phyloP scores from a whole-genome alignment of 2,113 vertebrate genomes.

The Gobius niger region DNA sequence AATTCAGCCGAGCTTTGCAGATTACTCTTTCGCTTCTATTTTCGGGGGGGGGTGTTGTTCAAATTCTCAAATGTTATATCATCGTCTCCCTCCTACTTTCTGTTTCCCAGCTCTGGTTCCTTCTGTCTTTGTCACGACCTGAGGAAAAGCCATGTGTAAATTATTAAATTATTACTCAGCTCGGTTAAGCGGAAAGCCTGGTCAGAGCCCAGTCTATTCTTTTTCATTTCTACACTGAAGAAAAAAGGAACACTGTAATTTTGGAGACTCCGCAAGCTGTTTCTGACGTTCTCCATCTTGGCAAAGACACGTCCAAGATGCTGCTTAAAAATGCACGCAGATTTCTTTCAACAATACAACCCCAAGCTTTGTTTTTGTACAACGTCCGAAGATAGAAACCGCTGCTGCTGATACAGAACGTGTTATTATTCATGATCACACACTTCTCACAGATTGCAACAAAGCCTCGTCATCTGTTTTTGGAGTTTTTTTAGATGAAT shows the following conservation, averaged over 20 bases:
- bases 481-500: too few relatives aligned
- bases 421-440: neutral
- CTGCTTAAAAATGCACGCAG: neutral
- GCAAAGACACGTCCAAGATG: neutral
- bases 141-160: slow-evolving; percentile 11
- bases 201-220: neutral
- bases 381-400: neutral
- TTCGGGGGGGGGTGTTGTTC: slow-evolving; percentile 29
- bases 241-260: neutral
- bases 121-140: slow-evolving; percentile 19
- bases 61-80: slow-evolving; percentile 53
- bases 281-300: neutral
- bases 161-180: slow-evolving; percentile 20
- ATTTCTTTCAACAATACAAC: slow-evolving; percentile 1
- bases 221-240: neutral
- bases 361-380: neutral
- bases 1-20: slow-evolving; percentile 44
- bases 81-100: slow-evolving; percentile 19
- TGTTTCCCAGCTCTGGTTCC: slow-evolving; percentile 1
- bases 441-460: neutral
- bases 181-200: neutral
- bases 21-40: slow-evolving; percentile 51
- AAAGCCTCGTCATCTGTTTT: neutral
- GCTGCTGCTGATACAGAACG: neutral
- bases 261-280: neutral